Percentiles rank a stretch among this genome's conserved stretches.
Evolutionary conservation across 2,113 vertebrate genomes (phyloP).

Genomic region (Austrofundulus limnaeus): DNA sequence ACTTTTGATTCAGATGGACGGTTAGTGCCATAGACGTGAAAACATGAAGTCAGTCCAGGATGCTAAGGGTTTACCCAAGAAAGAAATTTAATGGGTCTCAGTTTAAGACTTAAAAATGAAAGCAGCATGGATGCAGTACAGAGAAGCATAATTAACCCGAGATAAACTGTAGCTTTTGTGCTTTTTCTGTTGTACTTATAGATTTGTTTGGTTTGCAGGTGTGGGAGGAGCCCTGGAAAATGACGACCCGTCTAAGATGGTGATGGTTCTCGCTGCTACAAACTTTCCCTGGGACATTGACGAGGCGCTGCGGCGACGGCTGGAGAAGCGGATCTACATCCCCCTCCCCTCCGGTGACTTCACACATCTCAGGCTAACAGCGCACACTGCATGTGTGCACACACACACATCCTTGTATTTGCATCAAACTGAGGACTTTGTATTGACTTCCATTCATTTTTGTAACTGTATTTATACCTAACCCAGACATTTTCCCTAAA

Average conservation of each 20-base stretch:
- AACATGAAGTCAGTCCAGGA: background rate
- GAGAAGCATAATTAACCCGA: too few relatives aligned
- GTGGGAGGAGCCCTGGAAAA: conserved; percentile 90
- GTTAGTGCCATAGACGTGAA: conserved; percentile 68
- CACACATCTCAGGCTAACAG: background rate
- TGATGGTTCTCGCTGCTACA: conserved; percentile 98
- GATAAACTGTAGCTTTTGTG: background rate
- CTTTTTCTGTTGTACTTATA: background rate
- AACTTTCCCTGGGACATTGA: conserved; percentile 99
- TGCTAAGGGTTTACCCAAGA: background rate
- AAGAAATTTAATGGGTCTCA: too few relatives aligned
- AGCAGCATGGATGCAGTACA: too few relatives aligned
- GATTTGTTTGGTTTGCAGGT: conserved; percentile 71
- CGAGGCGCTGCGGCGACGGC: conserved; percentile 90
- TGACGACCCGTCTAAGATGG: conserved; percentile 98
- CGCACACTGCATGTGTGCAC: background rate
- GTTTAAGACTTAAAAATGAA: too few relatives aligned
- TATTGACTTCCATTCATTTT: background rate
- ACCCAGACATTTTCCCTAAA: too few relatives aligned
- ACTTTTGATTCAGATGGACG: conserved; percentile 96
- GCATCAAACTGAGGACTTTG: background rate
- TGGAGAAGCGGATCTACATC: conserved; percentile 99
- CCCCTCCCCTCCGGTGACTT: conserved; percentile 90
- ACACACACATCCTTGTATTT: background rate
- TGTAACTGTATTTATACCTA: too few relatives aligned